These are phyloP conservation scores for Polypedilum vanderplanki DNA, from an alignment of 1,140 invertebrate genomes.

Conservation along the genomic window DNA sequence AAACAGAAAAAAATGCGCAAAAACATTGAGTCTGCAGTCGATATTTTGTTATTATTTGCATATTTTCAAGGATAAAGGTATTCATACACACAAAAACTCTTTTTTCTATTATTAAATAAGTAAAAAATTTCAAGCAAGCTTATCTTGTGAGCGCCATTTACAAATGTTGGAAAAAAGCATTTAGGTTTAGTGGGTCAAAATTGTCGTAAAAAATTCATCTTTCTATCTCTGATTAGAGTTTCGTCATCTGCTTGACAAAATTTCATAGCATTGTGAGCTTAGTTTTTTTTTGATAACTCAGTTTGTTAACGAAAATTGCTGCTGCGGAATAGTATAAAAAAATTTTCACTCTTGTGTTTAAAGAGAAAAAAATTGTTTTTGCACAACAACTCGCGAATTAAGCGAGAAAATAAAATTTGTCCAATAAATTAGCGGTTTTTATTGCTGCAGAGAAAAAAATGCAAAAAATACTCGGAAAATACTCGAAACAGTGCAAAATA, in stretches of 20 bases:
- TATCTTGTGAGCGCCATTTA: background rate
- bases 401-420: background rate
- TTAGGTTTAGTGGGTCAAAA: constrained; percentile 10
- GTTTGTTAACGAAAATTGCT: too few relatives aligned
- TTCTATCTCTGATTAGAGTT: too few relatives aligned
- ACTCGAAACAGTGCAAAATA: background rate
- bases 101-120: background rate
- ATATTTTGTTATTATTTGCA: background rate
- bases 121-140: background rate
- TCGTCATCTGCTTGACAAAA: too few relatives aligned
- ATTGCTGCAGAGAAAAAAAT: constrained; percentile 9
- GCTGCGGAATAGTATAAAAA: too few relatives aligned
- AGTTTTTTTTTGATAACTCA: too few relatives aligned
- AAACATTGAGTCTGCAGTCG: background rate
- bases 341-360: too few relatives aligned
- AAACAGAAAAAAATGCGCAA: background rate
- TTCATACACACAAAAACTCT: background rate
- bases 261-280: too few relatives aligned
- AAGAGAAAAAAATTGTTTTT: too few relatives aligned
- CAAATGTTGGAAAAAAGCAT: background rate
- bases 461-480: background rate
- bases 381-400: too few relatives aligned
- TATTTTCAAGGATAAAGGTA: constrained; percentile 21
- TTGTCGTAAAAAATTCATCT: background rate
- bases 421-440: constrained; percentile 25